Percentiles rank a stretch among this genome's conserved stretches.
These are phyloP conservation scores for Andrena bicolor DNA, from an alignment of 2,888 invertebrate species.

Conservation along the genomic window DNA sequence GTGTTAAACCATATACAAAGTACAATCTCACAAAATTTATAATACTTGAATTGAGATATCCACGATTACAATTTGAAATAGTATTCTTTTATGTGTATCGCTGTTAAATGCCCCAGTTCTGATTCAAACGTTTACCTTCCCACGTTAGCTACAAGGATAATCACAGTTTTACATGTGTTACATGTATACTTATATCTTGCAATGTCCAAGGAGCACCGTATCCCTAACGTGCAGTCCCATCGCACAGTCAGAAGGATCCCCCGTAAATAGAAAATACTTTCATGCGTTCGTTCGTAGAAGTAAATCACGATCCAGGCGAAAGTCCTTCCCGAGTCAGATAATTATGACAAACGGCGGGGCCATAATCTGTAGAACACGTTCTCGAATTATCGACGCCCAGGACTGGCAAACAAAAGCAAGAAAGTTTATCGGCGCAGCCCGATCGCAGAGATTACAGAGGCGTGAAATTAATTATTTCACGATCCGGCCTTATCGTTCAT, in stretches of 20 bases:
- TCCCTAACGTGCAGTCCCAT: no score
- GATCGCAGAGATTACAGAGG: slow-evolving; percentile 51
- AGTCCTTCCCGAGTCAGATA: slow-evolving; percentile 23
- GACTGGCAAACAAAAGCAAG: slow-evolving; percentile 8
- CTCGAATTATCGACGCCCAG: slow-evolving; percentile 39
- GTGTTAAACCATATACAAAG: no score
- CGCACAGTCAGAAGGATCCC: neutral
- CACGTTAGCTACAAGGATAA: no score
- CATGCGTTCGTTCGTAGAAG: neutral
- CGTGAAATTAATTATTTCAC: slow-evolving; percentile 63
- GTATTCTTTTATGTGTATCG: no score
- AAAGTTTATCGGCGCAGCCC: slow-evolving; percentile 29
- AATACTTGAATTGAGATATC: no score
- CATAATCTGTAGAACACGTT: slow-evolving; percentile 33
- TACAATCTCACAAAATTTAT: no score
- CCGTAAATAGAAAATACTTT: neutral
- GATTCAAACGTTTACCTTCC: no score
- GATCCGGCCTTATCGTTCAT: slow-evolving; percentile 39
- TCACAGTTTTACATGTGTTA: no score
- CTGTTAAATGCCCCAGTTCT: no score
- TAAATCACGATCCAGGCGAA: slow-evolving; percentile 20
- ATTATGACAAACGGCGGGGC: slow-evolving; percentile 41
- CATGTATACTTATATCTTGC: no score
- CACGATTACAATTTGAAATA: no score
- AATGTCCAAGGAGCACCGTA: no score